Evolutionary conservation across 2,888 invertebrate genomes (phyloP), one percentile per base, ranked within the genome.

Genomic region (Drosophila fungiperda): DNA sequence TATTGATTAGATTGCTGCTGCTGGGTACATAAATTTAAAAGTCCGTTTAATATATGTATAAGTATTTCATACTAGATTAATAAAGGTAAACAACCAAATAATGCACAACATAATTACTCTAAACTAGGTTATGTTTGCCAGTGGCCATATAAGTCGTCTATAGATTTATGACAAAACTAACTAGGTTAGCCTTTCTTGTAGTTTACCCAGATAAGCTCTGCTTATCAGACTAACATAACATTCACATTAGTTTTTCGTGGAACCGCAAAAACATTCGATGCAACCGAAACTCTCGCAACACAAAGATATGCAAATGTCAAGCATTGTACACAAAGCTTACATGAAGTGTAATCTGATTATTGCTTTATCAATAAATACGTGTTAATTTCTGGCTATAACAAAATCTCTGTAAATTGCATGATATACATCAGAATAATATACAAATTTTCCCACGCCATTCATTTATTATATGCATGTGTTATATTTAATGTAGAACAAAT

Each of bases 51-150:
- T 76, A 49, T 76, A 63, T 71, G 52, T 26, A 15, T 23, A 26
- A 2, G 26, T 23, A 66, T 59, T 48, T 59, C 48, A 26, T 38
- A 23, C 12, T 32, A 38, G 40, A 38, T 50, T 42, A 20, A 9
- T 32, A 20, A 23, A 54, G 42, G 40, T 40, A 52, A 52, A 40
- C 12, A 52, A 29, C n/a, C 29, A 35, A 66, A 29, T 55, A 32
- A 17, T 40, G 29, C 26, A 26, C 49, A 42, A 52, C 20, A 45
- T 23, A 45, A 15, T 50, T 20, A 17, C 40, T 9, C 23, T 3
- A 26, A 78, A 75, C 49, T 78, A 38, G 78, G 78, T 57, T 79
- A 79, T 76, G 50, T 79, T 72, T 79, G 72, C 36, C 23, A n/a
- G 40, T 32, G 38, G 23, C 29, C 33, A 53, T 54, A 68, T 45